Percentiles rank a stretch among this genome's conserved stretches.
phyloP scores from a whole-genome alignment of 2,113 vertebrate genomes.

The Gnathonemus longibarbis region DNA sequence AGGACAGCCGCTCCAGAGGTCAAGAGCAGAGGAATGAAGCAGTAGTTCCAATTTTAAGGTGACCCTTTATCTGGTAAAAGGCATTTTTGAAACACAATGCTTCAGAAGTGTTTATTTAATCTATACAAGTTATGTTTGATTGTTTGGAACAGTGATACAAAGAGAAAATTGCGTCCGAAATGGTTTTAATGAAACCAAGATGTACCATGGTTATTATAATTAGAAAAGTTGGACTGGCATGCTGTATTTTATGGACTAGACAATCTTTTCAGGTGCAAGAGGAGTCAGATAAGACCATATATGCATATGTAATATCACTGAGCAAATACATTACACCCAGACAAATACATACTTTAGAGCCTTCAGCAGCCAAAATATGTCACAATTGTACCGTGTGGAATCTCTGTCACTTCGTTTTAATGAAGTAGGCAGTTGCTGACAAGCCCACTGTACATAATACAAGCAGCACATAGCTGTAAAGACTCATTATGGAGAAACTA shows the following conservation, averaged over 20 bases:
- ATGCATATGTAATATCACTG: not conserved
- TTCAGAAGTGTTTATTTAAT: not conserved
- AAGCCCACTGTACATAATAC: not conserved
- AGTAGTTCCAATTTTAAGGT: not conserved
- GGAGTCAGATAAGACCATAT: not conserved
- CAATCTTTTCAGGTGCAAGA: not conserved
- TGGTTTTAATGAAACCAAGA: not conserved
- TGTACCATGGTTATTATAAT: not conserved
- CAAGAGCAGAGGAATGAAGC: constrained; percentile 34
- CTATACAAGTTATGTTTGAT: not conserved
- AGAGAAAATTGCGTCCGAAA: not conserved
- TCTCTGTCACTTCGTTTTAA: constrained; percentile 16
- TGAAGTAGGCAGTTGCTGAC: constrained; percentile 16
- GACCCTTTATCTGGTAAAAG: not conserved
- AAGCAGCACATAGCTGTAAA: not conserved
- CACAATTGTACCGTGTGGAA: not conserved
- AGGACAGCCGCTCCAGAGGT: constrained; percentile 41
- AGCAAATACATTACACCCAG: not conserved
- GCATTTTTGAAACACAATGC: not conserved
- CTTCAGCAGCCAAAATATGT: not conserved
- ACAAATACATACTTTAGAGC: not conserved
- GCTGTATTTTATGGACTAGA: not conserved
- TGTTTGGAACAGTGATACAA: not conserved
- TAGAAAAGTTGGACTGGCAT: not conserved
- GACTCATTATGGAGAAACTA: not conserved